Evolutionary conservation across 1,140 invertebrate species (phyloP), one percentile per base, ranked within the genome.

Genomic region (Bicyclus anynana): DNA sequence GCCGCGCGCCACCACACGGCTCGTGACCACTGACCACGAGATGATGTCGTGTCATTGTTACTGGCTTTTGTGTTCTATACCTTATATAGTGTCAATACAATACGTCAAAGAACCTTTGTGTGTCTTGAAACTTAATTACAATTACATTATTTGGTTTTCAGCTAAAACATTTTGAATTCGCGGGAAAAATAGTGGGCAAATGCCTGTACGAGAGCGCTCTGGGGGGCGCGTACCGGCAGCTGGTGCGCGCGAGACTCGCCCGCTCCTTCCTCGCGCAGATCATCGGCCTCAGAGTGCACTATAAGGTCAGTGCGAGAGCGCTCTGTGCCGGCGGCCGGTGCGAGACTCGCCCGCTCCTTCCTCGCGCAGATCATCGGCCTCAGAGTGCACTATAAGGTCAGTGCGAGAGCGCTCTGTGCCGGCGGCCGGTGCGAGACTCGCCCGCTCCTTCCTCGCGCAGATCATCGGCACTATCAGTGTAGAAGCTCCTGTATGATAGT

Each of bases 261-360:
- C 91, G 97, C 52, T 97, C 96, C n/a, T 98, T 98, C 89, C 90
- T 98, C 23, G 97, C 97, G 35, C 97, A 98, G 90, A 92, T 98
- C 40, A 98, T 98, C 74, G 97, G 97, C 26, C 92, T 98, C 26
- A 84, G 96, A 65, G 96, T 98, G 20, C 95, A 97, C 89, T 98
- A 97, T 73, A 97, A 97, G 89, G 92, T 94, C 4, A n/a, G 29
- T 33, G 10, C 78, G 97, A 98, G 87, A 97, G 95, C 42, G 94
- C 97, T 9, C 89, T 97, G 12, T 97, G 97, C 89, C 89, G 96
- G 2, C 96, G 97, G 84, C 88, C 97, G 53, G 96, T 98, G 12
- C 92, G 96, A 90, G 95, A 62, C 97, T 98, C 74, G 95, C 96
- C 16, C 91, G 97, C 52, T 97, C 96, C n/a, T 98, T 98, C 89